Evolutionary conservation across 2,113 vertebrate genomes (phyloP).

Genomic region (Copsychus sechellarum): DNA sequence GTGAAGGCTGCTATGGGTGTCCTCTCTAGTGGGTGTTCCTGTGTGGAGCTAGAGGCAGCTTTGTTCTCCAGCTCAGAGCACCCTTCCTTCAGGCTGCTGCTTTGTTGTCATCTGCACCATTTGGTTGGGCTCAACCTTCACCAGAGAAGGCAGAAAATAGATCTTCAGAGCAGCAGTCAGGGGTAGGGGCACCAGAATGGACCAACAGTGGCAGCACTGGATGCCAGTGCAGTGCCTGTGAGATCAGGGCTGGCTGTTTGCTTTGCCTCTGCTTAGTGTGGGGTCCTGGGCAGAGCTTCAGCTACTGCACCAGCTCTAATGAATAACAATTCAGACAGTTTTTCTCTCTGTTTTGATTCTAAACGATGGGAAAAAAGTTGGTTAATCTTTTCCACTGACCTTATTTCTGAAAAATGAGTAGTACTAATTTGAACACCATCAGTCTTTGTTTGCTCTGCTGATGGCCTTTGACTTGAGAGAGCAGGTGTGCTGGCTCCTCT

Average conservation of each 20-base stretch:
- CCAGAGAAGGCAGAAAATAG: background rate
- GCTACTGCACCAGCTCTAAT: background rate
- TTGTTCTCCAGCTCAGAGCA: background rate
- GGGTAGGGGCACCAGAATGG: background rate
- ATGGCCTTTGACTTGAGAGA: conserved; percentile 67
- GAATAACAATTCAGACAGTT: background rate
- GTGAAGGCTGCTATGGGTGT: background rate
- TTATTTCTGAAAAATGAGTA: conserved; percentile 28
- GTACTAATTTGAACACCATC: conserved; percentile 58
- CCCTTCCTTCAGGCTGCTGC: background rate
- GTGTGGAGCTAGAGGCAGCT: background rate
- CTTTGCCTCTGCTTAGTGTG: background rate
- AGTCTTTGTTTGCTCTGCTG: conserved; percentile 56
- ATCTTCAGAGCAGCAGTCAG: background rate
- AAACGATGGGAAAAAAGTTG: background rate
- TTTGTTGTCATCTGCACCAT: background rate
- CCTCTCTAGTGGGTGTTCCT: background rate
- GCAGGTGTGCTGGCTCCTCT: conserved; percentile 55
- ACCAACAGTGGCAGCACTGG: accelerated
- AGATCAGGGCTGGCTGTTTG: background rate
- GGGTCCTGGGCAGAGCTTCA: background rate
- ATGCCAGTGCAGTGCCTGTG: background rate
- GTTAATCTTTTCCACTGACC: background rate
- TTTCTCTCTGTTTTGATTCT: background rate
- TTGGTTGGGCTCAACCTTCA: accelerated